Base-by-base conservation (phyloP, 2,888 invertebrate genomes). In the Agrypnus murinus region DNA sequence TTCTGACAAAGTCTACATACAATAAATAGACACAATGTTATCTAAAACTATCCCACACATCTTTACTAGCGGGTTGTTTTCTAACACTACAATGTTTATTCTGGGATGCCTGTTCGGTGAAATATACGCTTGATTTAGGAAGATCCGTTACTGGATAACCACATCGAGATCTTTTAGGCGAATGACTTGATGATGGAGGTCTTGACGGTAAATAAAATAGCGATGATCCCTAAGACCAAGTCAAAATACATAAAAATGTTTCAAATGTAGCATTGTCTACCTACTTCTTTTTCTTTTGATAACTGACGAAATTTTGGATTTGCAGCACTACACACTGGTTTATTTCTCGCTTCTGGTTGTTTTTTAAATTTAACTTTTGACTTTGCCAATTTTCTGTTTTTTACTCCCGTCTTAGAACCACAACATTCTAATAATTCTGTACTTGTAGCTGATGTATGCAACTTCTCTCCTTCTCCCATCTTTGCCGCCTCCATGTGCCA, bases 41-140 rank as follows among this genome's bases (percentile, higher is more conserved):
- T 50, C 57, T 15, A 66, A 80, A 83, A 4, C 83, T 83, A 38
- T 80, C 77, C 83, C 84, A 84, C 1, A 78, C 67, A 69, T 84
- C 84, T 36, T 73, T 73, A 0, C 83, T 83, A 5, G 77, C 81
- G 46, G 57, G 62, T 43, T 53, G 55, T 62, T 74, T 72, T 68
- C 77, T 69, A 19, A 43, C 15, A 32, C 40, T 8, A n/a, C 8
- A 53, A 43, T 17, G 45, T 40, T 45, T 65, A 9, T 10, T 1
- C 31, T 9, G 32, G 2, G 50, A 5, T 19, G 40, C n/a, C 7
- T 12, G 43, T 55, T 65, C 67, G 2, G 65, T 68, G 4, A 64
- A 38, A 0, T 62, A 67, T 10, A 69, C 71, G 0, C 67, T 46
- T 7, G 55, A 67, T 32, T 73, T 45, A 7, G 50, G 31, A 31